Conservation (phyloP, 2,113 vertebrate genomes). For the Gambusia holbrooki region DNA sequence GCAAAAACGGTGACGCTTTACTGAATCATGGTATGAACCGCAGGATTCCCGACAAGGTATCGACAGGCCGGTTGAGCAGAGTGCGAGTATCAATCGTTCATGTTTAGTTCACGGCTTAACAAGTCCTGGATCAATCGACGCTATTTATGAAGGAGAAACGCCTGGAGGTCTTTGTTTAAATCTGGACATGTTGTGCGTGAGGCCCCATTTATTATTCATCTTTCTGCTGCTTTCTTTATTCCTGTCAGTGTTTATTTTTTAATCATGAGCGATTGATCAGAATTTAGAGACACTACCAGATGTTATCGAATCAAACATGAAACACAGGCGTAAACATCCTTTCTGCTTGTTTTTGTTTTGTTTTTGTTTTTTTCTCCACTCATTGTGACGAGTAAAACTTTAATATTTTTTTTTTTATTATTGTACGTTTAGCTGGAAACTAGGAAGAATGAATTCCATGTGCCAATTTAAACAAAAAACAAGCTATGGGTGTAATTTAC, state of each 20-base stretch:
- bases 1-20: not conserved
- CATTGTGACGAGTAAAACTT: conserved; percentile 61
- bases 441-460: conserved; percentile 67
- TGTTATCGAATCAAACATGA: conserved; percentile 53
- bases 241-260: conserved; percentile 52
- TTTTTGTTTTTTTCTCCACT: conserved; percentile 8
- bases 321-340: conserved; percentile 56
- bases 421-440: conserved; percentile 74
- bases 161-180: not conserved
- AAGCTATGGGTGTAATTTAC: conserved; percentile 79
- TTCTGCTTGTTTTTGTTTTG: conserved; percentile 19
- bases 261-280: conserved; percentile 27
- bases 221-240: conserved; percentile 43
- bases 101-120: conserved; percentile 16
- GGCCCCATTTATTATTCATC: conserved; percentile 32
- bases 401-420: conserved; percentile 48
- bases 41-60: not conserved
- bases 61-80: conserved; percentile 4
- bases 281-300: conserved; percentile 63
- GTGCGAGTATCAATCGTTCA: conserved; percentile 14
- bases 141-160: not conserved
- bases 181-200: conserved; percentile 14
- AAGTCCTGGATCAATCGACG: not conserved
- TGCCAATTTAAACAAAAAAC: conserved; percentile 67
- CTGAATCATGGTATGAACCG: not conserved